Base-by-base conservation (phyloP, 2,888 invertebrate genomes). In the Incurvaria masculella region DNA sequence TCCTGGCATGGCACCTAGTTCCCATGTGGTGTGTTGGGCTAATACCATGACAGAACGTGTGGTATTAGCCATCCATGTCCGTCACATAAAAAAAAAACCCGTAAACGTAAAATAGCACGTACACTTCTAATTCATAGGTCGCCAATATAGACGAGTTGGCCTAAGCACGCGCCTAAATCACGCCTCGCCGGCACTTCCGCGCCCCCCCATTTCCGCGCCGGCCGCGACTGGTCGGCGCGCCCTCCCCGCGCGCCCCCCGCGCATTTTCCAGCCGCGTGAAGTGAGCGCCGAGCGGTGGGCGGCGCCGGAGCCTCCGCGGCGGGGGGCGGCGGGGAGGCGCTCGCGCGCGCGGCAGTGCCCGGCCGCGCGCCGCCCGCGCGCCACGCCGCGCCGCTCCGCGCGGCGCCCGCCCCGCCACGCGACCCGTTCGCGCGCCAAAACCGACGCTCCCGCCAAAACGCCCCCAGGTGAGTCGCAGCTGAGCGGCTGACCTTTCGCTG, bases 401-500 rank as follows among this genome's bases (percentile, higher is more conserved):
- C 19, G 18, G 11, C n/a, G 5, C 46, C 41, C 6, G 6, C 33
- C 8, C 6, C 33, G 33, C 33, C 33, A 33, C 33, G 33, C 14
- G 33, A 33, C 33, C 33, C 33, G 14, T 33, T 33, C 14, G 14
- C 33, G 33, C 33, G 33, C 33, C 33, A 33, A 33, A 33, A 33
- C 6, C 11, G 6, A 8, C 33, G 6, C 33, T n/a, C 33, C 14
- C 33, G 33, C 33, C 33, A 3, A 33, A 8, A 33, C 33, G 14
- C 8, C n/a, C n/a, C n/a, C 33, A 33, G 33, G 33, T 33, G 33
- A 33, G 33, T 33, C 33, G 33, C 3, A 33, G n/a, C 33, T 8
- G 33, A 70, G 66, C 64, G 61, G 66, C 63, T 69, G 72, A 74
- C 74, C 74, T 75, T 71, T 74, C 72, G 73, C 73, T 72, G 63